phyloP scores from a whole-genome alignment of 2,797 vertebrate genomes.

The Acanthurus leucopareius region DNA sequence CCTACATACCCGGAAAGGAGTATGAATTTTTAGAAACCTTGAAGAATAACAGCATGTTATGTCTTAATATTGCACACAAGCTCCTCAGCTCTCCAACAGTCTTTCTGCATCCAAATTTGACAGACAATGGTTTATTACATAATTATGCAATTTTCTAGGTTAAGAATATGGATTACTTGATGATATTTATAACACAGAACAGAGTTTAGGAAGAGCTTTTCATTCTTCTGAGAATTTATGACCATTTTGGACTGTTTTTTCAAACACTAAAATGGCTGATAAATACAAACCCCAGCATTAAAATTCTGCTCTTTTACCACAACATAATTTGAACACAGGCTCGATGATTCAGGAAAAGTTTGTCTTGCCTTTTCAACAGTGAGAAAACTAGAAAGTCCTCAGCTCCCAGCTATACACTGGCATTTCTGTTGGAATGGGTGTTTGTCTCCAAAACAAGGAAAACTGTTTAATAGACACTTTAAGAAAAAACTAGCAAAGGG shows the following conservation, averaged over 20 bases:
- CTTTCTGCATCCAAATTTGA: no score
- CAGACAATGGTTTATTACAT: no score
- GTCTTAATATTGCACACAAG: background rate
- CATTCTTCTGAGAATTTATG: background rate
- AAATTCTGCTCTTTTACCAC: constrained; percentile 1
- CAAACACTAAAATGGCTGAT: background rate
- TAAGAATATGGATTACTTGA: background rate
- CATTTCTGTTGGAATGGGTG: constrained; percentile 5
- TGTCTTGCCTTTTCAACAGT: constrained; percentile 32
- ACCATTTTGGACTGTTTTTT: background rate
- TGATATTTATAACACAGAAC: no score
- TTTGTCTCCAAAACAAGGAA: constrained; percentile 23
- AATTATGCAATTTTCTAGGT: background rate
- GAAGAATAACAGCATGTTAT: background rate
- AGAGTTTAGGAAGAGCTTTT: background rate
- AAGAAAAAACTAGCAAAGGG: background rate
- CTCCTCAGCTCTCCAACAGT: no score
- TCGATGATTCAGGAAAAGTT: constrained; percentile 21
- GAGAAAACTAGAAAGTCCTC: constrained; percentile 30
- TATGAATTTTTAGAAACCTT: background rate
- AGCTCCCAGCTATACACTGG: constrained; percentile 5
- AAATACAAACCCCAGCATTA: background rate
- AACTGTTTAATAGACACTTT: constrained; percentile 1
- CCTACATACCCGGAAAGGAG: background rate
- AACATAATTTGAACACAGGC: constrained; percentile 1